phyloP scores from a whole-genome alignment of 2,113 vertebrate genomes.

The Heterotis niloticus region DNA sequence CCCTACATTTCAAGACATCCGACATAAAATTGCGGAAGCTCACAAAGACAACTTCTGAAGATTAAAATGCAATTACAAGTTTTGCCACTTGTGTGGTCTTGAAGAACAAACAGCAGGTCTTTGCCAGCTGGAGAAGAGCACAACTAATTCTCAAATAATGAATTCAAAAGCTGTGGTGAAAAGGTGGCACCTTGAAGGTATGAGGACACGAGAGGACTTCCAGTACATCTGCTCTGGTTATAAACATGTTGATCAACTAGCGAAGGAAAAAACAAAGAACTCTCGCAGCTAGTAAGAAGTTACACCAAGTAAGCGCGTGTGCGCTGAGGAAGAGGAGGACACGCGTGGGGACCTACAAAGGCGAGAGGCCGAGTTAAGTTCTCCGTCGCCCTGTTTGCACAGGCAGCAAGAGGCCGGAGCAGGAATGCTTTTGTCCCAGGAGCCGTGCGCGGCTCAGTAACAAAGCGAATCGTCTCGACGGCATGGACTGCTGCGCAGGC shows the following conservation, averaged over 20 bases:
- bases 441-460: slow-evolving; percentile 5
- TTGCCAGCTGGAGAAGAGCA: too few species aligned
- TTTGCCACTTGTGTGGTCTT: background rate
- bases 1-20: background rate
- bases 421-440: slow-evolving; percentile 35
- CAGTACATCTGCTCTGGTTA: too few species aligned
- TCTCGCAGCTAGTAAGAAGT: background rate
- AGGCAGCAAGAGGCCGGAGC: slow-evolving; percentile 23
- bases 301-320: too few species aligned
- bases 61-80: background rate
- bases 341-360: background rate
- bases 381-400: background rate
- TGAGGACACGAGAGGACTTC: too few species aligned
- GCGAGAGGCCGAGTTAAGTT: background rate
- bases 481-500: background rate
- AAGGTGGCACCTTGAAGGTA: too few species aligned
- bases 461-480: slow-evolving; percentile 25
- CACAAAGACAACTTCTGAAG: background rate
- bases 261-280: too few species aligned
- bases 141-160: background rate
- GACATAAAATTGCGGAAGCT: background rate
- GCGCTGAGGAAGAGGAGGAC: background rate
- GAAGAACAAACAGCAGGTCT: too few species aligned
- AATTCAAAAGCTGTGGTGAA: too few species aligned
- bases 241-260: too few species aligned